Base-by-base conservation (phyloP, 2,888 invertebrate species). In the Steinernema carpocapsae region DNA sequence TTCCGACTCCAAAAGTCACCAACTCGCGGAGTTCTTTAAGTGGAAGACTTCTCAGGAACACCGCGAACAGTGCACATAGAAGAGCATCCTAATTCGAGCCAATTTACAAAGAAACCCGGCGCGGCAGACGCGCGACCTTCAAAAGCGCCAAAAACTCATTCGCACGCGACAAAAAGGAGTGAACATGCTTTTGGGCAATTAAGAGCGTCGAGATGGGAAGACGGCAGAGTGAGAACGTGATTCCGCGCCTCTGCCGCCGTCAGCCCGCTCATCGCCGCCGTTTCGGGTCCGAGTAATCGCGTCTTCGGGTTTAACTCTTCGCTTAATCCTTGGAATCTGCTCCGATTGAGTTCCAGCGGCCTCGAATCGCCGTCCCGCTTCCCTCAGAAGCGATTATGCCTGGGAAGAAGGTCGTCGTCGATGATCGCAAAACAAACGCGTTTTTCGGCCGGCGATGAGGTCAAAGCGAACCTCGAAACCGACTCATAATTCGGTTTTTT, bases 331-430 rank as follows among this genome's bases (percentile, higher is more conserved):
- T 26, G 14, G 24, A 26, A 56, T 56, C 56, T 24, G 56, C 56
- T 10, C 56, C 56, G 56, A 56, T 56, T 22, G 56, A 43, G 43
- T 43, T 14, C 24, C 56, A 12, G 4, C 56, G 56, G 22, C 56
- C 56, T 56, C 56, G 56, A 43, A 43, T n/a, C n/a, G n/a, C n/a
- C 56, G 56, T 56, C 56, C 56, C 56, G 56, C 56, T 56, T 56
- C 56, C 56, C 22, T 22, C 51, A 43, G 43, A 26, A 56, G 56
- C 56, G 56, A 56, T 56, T 56, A 56, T 56, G 22, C 26, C 56
- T 12, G 22, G 24, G 24, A 56, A 24, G n/a, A 56, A 56, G 56
- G 56, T 56, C 56, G 56, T 19, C 12, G 12, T 24, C 6, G 56
- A 56, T 56, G 6, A 17, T 56, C 26, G 56, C 56, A 56, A 56